phyloP scores from a whole-genome alignment of 2,113 vertebrate species.

The Catharus bicknelli region DNA sequence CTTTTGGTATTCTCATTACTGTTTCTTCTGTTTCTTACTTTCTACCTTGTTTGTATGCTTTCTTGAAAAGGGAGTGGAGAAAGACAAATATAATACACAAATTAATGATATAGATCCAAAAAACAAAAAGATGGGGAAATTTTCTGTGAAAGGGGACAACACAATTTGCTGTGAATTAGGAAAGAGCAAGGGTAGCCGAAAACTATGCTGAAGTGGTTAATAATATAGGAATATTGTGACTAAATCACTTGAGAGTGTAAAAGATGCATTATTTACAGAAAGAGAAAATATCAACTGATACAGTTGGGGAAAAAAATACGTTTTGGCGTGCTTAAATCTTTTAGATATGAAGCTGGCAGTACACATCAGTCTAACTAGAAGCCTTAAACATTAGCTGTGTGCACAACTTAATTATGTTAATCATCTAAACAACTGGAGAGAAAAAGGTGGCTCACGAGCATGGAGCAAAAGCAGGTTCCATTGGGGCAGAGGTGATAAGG shows the following conservation, averaged over 20 bases:
- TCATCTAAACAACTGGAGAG: constrained; percentile 40
- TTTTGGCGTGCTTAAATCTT: background rate
- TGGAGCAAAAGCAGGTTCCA: background rate
- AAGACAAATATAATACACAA: background rate
- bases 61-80: fast-evolving
- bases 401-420: constrained; percentile 50
- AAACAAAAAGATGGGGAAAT: background rate
- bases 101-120: background rate
- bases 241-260: fast-evolving
- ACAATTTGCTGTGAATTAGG: background rate
- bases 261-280: background rate
- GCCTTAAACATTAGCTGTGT: background rate
- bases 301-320: background rate
- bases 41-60: background rate
- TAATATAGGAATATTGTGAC: background rate
- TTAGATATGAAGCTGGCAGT: constrained; percentile 7
- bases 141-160: background rate
- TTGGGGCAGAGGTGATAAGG: constrained; percentile 51
- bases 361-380: background rate
- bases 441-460: background rate
- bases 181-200: background rate
- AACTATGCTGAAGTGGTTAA: background rate
- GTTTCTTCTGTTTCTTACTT: background rate
- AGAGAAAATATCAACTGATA: background rate
- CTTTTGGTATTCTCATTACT: background rate